Conservation (phyloP, 2,797 vertebrate species). For the Sphenopsis melanotis region DNA sequence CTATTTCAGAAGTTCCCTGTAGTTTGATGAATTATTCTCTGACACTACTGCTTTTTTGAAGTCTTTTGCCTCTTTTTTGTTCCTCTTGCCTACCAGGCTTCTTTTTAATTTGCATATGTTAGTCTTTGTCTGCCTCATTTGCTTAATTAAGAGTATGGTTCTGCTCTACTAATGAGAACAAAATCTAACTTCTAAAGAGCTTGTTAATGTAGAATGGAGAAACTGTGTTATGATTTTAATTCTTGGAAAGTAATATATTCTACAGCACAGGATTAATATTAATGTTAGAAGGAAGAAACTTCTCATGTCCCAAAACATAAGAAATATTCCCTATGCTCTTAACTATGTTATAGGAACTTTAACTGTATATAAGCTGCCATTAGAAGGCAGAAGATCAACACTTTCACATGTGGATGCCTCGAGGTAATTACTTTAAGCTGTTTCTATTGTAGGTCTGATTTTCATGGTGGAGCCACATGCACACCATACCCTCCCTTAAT, state of each 20-base stretch:
- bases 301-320: background rate
- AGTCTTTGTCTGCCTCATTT: slow-evolving; percentile 27
- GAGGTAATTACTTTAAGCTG: background rate
- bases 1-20: background rate
- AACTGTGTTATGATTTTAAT: background rate
- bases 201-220: slow-evolving; percentile 7
- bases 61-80: slow-evolving; percentile 3
- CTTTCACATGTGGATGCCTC: background rate
- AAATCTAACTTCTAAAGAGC: background rate
- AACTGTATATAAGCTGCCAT: background rate
- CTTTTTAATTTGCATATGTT: slow-evolving; percentile 40
- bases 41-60: background rate
- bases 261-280: background rate
- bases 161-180: slow-evolving; percentile 26
- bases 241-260: background rate
- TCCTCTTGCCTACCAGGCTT: background rate
- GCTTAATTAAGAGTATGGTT: slow-evolving; percentile 25
- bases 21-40: background rate
- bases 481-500: background rate
- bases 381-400: background rate
- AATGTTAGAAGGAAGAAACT: background rate
- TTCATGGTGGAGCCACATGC: background rate
- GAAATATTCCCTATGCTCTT: background rate
- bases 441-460: background rate
- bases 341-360: background rate